These are phyloP conservation scores for Drosophila maculinotata DNA, from an alignment of 2,888 invertebrate species.

Conservation along the genomic window DNA sequence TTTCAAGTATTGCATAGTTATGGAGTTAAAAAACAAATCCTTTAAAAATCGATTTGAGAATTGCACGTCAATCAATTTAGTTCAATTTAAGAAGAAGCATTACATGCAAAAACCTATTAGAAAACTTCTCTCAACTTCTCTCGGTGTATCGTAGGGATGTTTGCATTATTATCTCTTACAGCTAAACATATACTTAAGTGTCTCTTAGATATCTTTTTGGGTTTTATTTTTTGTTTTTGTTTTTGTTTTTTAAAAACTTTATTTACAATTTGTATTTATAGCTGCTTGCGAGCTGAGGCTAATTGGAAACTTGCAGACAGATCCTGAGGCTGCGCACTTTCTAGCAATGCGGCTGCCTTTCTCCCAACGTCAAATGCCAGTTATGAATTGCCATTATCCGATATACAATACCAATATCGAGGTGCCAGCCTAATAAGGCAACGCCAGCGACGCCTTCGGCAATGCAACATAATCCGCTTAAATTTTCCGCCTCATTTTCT, in stretches of 20 bases:
- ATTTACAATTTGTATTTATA: slow-evolving; percentile 77
- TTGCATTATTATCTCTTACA: slow-evolving; percentile 36
- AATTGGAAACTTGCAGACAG: slow-evolving; percentile 44
- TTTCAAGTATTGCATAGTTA: slow-evolving; percentile 14
- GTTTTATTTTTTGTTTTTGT: slow-evolving; percentile 19
- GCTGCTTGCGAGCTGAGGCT: slow-evolving; percentile 52
- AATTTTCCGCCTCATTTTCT: slow-evolving; percentile 50
- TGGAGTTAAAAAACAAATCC: slow-evolving; percentile 27
- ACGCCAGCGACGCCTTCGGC: slow-evolving; percentile 18
- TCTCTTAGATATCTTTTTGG: slow-evolving; percentile 35
- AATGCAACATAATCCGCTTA: slow-evolving; percentile 14
- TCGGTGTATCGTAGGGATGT: slow-evolving; percentile 29
- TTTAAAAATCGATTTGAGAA: slow-evolving; percentile 24
- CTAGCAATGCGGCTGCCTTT: slow-evolving; percentile 47
- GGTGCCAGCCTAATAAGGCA: slow-evolving; percentile 22
- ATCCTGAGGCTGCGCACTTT: slow-evolving; percentile 55
- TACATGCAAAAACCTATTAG: slow-evolving; percentile 58
- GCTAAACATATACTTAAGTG: slow-evolving; percentile 70
- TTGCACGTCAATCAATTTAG: slow-evolving; percentile 10
- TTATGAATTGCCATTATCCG: slow-evolving; percentile 35
- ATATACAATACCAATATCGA: slow-evolving; percentile 16
- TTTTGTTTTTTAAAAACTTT: slow-evolving; percentile 71
- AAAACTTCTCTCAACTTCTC: slow-evolving; percentile 31
- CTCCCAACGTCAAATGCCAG: slow-evolving; percentile 46
- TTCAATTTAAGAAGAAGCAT: slow-evolving; percentile 64